Evolutionary conservation across 2,888 invertebrate species (phyloP), one percentile per base, ranked within the genome.

Genomic region (Ornithoptera priamus): DNA sequence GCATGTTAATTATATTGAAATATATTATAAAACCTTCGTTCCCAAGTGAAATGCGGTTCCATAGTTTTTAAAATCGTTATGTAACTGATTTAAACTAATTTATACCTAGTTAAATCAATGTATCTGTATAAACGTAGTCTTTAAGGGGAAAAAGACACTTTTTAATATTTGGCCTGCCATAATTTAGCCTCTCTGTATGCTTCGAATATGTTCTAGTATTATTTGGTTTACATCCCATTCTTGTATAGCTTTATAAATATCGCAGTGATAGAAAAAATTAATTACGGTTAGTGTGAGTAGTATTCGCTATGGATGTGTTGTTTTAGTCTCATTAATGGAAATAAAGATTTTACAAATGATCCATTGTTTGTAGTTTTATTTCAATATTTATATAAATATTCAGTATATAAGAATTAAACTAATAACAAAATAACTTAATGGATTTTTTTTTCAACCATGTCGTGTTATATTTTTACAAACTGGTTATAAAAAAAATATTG

Each of bases 321-420:
- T 85, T 88, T 86, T 86, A 86, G 84, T 86, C 81, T 86, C 85
- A 86, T 85, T 83, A 83, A 87, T 83, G 82, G 78, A 85, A 88
- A 88, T 88, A 89, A 89, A 90, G 78, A 82, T 84, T 87, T 87
- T 87, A 86, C 83, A 86, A 80, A 82, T 79, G 76, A 73, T 76
- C 53, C 24, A 65, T 71, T 70, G 64, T 80, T 77, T 75, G 18
- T 50, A n/a, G 18, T 53, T n/a, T 53, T n/a, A 53, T 53, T 53
- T n/a, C 18, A 10, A 5, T 2, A 3, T 18, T 50, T 2, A 15
- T 50, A 18, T 10, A 46, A 46, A 46, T 12, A 15, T 46, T 46
- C 1, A 46, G 1, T 46, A 12, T 15, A 15, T 15, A 46, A 12
- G 46, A 46, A 46, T 46, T 46, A 46, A 15, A 46, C 15, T 15